Base-by-base conservation (phyloP, 2,888 invertebrate genomes). In the Lamellibrachia satsuma region DNA sequence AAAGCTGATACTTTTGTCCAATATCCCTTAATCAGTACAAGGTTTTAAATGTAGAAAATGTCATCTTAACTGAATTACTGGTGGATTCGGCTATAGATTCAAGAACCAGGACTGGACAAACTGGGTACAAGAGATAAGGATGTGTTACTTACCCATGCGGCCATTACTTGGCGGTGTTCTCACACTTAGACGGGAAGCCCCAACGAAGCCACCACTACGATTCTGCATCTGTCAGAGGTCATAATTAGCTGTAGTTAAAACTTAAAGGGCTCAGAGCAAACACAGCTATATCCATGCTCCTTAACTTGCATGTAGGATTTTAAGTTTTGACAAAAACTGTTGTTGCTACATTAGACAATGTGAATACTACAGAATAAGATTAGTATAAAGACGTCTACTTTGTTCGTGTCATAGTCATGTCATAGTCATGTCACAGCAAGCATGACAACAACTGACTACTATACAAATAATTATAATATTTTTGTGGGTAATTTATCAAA, bases 181-280 rank as follows among this genome's bases (percentile, higher is more conserved):
- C 22, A 75, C 75, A 22, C 75, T 22, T 6, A 75, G 75, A 22
- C 75, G 75, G 6, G 75, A 75, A 75, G 75, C 75, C 22, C 75
- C 75, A 22, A 75, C n/a, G 75, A 75, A 75, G n/a, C 75, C 75
- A 22, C 75, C 75, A 75, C 75, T 75, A 75, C 75, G 75, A 75
- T 15, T 75, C 75, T 75, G 75, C 75, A 75, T 75, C 75, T 75
- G 75, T 75, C 22, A 15, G 6, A 15, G 39, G 39, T 15, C 75
- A 75, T 4, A 75, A 75, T 22, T 22, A 75, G n/a, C 22, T 11
- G 15, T 75, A 75, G 75, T 15, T 75, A 75, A 75, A 75, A 15
- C 22, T 75, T 75, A 75, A 75, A 75, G 39, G 39, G 39, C 39
- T 39, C 39, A 39, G 39, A 39, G 39, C 39, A 39, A 39, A 22